These are phyloP conservation scores for Tetragonula carbonaria DNA, from an alignment of 2,888 invertebrate species.

Conservation along the genomic window DNA sequence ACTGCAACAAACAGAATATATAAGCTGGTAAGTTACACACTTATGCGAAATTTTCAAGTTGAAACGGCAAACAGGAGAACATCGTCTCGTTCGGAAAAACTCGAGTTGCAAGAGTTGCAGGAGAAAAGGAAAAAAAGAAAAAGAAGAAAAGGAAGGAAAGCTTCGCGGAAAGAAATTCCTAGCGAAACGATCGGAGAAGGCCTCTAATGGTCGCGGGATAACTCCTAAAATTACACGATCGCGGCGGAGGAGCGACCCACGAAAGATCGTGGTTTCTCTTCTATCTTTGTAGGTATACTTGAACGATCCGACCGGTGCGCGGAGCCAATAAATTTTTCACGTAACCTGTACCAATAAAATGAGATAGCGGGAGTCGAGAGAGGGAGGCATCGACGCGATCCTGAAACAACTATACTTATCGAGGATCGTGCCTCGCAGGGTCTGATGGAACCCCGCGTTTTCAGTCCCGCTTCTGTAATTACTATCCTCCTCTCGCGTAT, in stretches of 20 bases:
- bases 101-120: neutral
- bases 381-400: constrained; percentile 80
- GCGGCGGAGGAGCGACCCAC: neutral
- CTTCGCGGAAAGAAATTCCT: constrained; percentile 21
- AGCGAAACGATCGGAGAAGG: constrained; percentile 27
- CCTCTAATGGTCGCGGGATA: constrained; percentile 30
- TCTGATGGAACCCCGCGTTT: constrained; percentile 76
- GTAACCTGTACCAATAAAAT: constrained; percentile 81
- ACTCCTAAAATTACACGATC: constrained; percentile 47
- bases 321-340: constrained; percentile 78
- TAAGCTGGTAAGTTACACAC: too few relatives aligned
- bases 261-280: constrained; percentile 49
- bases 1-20: too few relatives aligned
- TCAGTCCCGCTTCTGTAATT: constrained; percentile 83
- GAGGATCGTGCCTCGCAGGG: constrained; percentile 83
- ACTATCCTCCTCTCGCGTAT: constrained; percentile 79
- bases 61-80: neutral
- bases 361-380: constrained; percentile 79
- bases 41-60: too few relatives aligned
- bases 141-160: neutral
- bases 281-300: constrained; percentile 48
- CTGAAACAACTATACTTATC: constrained; percentile 84
- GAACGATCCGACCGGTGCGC: constrained; percentile 47
- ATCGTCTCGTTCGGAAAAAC: neutral
- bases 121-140: neutral